Evolutionary conservation across 2,888 invertebrate species (phyloP).

Genomic region (Catocala nupta): DNA sequence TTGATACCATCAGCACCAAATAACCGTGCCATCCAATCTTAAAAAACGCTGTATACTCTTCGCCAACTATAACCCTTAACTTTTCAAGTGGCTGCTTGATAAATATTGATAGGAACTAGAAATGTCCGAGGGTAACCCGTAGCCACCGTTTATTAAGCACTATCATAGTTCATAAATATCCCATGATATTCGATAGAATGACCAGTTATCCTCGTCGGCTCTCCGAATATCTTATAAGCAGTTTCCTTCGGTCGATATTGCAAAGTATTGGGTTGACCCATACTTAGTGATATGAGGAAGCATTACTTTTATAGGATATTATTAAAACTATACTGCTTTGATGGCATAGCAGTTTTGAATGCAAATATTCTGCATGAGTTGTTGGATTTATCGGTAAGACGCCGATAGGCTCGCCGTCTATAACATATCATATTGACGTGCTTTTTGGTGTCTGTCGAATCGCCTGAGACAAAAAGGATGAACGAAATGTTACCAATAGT

Average conservation of each 20-base stretch:
- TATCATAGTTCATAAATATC: constrained; percentile 49
- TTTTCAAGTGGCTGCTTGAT: constrained; percentile 42
- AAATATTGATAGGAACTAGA: constrained; percentile 55
- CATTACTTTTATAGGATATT: not conserved
- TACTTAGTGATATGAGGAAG: too few species aligned
- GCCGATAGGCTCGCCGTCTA: too few species aligned
- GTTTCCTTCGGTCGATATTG: constrained; percentile 30
- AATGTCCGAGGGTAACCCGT: constrained; percentile 20
- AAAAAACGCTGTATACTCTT: not conserved
- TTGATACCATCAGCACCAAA: too few species aligned
- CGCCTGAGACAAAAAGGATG: too few species aligned
- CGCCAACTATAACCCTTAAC: constrained; percentile 1
- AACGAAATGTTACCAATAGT: too few species aligned
- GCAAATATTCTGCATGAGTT: too few species aligned
- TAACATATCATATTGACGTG: too few species aligned
- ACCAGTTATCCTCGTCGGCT: constrained; percentile 39
- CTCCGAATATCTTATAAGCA: constrained; percentile 37
- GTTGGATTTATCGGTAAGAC: too few species aligned
- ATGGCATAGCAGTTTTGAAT: too few species aligned
- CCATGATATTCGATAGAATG: constrained; percentile 46
- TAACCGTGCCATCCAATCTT: too few species aligned
- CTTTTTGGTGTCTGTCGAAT: too few species aligned
- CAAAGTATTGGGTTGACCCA: constrained; percentile 18
- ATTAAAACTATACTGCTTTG: not conserved
- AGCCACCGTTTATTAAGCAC: constrained; percentile 45